Evolutionary conservation across 1,140 invertebrate species (phyloP).

Genomic region (Atta texana): DNA sequence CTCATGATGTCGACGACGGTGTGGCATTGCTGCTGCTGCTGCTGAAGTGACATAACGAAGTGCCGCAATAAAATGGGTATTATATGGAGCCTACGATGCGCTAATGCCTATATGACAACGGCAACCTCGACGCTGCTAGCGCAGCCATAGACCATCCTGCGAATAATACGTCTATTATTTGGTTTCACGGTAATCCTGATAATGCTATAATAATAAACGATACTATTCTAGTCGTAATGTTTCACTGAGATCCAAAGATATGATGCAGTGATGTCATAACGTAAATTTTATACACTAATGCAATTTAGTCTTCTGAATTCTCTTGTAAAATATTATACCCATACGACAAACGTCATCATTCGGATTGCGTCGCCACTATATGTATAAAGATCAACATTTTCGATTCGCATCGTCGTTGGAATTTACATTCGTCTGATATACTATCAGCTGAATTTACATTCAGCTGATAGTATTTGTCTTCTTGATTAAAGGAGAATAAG

Average conservation of each 20-base stretch:
- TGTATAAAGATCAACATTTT: background rate
- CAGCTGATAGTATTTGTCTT: constrained; percentile 26
- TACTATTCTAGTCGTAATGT: constrained; percentile 66
- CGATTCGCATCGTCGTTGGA: background rate
- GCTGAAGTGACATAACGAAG: constrained; percentile 68
- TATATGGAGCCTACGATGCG: constrained; percentile 44
- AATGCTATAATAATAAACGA: constrained; percentile 50
- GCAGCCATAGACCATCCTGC: background rate
- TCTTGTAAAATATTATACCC: background rate
- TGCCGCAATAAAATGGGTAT: constrained; percentile 68
- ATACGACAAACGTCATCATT: background rate
- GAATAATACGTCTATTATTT: constrained; percentile 69
- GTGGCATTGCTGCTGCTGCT: constrained; percentile 34
- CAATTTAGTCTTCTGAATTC: background rate
- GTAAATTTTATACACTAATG: background rate
- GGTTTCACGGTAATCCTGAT: constrained; percentile 71
- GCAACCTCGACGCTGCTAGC: background rate
- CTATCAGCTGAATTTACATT: constrained; percentile 44
- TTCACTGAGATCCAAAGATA: constrained; percentile 30
- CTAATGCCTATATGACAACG: background rate
- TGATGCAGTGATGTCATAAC: background rate
- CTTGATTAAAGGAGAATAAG: constrained; percentile 43
- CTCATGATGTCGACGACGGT: constrained; percentile 35
- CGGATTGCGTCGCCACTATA: background rate
- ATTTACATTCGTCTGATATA: background rate